A percentile compares a stretch with the other conserved stretches of the same genome.
These are phyloP conservation scores for Drosophila arizonae DNA, from an alignment of 1,140 invertebrate genomes.

Conservation along the genomic window DNA sequence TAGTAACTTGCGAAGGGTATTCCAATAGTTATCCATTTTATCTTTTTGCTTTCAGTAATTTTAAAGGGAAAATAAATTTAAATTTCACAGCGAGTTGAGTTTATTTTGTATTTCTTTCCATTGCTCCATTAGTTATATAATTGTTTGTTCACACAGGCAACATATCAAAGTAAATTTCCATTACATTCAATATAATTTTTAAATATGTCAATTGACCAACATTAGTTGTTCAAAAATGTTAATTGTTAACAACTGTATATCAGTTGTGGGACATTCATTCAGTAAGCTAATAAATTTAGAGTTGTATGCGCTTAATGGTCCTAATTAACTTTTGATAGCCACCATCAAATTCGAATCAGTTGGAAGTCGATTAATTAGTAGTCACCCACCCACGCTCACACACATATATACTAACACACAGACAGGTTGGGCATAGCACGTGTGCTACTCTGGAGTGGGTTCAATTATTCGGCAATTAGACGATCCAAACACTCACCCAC, in stretches of 20 bases:
- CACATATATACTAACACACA: constrained; percentile 5
- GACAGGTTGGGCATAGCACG: constrained; percentile 52
- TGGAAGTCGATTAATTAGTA: constrained; percentile 78
- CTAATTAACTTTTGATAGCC: constrained; percentile 77
- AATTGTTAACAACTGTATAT: constrained; percentile 46
- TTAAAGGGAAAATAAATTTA: too few relatives aligned
- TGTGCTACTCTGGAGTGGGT: constrained; percentile 49
- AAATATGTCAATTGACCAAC: constrained; percentile 2
- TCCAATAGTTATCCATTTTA: too few relatives aligned
- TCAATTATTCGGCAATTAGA: constrained; percentile 77
- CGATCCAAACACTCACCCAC: constrained; percentile 26
- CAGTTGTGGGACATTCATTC: background rate
- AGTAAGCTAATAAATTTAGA: constrained; percentile 53
- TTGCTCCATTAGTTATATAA: too few relatives aligned
- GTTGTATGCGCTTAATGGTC: constrained; percentile 66
- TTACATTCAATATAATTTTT: too few relatives aligned
- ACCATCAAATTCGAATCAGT: constrained; percentile 79
- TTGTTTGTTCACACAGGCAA: too few relatives aligned
- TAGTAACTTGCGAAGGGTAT: too few relatives aligned
- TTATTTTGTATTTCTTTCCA: too few relatives aligned
- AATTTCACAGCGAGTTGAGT: too few relatives aligned
- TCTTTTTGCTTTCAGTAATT: too few relatives aligned
- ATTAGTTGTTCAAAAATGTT: constrained; percentile 44
- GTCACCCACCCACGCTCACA: constrained; percentile 18
- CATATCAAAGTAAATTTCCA: too few relatives aligned